Percentiles rank a stretch among this genome's conserved stretches.
These are phyloP conservation scores for Prionchulus punctatus DNA, from an alignment of 2,888 invertebrate species.

Conservation along the genomic window DNA sequence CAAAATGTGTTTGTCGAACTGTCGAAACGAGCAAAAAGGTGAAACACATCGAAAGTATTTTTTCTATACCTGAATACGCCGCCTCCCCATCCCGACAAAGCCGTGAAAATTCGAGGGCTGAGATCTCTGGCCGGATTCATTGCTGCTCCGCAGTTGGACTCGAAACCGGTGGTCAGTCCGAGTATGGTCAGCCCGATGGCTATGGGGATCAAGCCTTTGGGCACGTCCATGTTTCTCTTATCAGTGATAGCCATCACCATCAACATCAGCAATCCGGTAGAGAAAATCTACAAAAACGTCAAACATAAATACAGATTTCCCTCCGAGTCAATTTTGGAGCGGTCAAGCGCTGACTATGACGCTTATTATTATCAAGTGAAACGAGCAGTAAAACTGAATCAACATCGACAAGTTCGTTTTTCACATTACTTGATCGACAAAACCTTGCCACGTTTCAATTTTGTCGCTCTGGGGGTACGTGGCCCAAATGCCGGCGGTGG, in stretches of 20 bases:
- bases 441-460: constrained; percentile 16
- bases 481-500: constrained; percentile 42
- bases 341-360: too few species aligned
- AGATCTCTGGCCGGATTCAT: constrained; percentile 41
- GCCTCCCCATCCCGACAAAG: constrained; percentile 39
- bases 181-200: constrained; percentile 37
- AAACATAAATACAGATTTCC: too few species aligned
- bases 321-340: too few species aligned
- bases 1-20: too few species aligned
- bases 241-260: constrained; percentile 36
- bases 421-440: constrained; percentile 43
- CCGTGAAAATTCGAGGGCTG: constrained; percentile 33
- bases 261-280: neutral
- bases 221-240: constrained; percentile 35
- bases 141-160: constrained; percentile 43
- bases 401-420: too few species aligned
- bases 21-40: too few species aligned
- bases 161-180: constrained; percentile 38
- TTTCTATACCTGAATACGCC: constrained; percentile 39
- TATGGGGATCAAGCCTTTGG: constrained; percentile 33
- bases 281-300: too few species aligned
- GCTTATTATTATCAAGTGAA: too few species aligned
- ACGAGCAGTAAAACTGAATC: too few species aligned
- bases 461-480: constrained; percentile 37
- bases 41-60: too few species aligned